Conservation (phyloP, 2,888 invertebrate species). For the Andrena hattorfiana region DNA sequence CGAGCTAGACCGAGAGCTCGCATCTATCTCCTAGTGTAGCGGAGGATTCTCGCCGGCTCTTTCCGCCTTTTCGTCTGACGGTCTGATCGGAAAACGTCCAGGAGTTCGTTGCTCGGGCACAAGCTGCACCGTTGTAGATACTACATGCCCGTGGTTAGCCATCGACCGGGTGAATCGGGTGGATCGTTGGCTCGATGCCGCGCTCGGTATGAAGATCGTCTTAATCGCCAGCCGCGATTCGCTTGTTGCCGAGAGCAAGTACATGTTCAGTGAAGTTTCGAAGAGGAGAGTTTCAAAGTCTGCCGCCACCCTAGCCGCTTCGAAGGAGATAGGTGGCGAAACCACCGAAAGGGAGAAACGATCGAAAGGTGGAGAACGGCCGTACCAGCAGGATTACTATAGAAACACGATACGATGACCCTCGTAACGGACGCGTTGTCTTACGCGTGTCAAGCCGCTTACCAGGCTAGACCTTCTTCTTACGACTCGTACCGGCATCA, state of each 20-base stretch:
- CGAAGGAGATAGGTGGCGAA: too few relatives aligned
- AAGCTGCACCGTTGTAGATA: too few relatives aligned
- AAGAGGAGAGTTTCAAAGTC: not conserved
- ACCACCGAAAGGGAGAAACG: not conserved
- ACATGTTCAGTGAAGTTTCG: not conserved
- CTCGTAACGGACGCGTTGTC: conserved; percentile 83
- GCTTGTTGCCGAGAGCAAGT: not conserved
- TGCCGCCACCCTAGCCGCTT: not conserved
- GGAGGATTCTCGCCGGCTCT: conserved; percentile 73
- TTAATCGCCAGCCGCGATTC: not conserved
- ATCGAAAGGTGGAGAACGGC: too few relatives aligned
- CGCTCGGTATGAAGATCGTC: conserved; percentile 15
- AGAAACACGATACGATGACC: conserved; percentile 81
- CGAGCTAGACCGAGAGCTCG: conserved; percentile 75
- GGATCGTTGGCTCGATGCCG: too few relatives aligned
- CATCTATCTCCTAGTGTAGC: conserved; percentile 80
- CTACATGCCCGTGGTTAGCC: too few relatives aligned
- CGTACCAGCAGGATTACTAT: too few relatives aligned
- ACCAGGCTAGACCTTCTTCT: conserved; percentile 77
- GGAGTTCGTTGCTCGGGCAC: too few relatives aligned
- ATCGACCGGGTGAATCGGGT: too few relatives aligned
- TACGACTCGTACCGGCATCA: conserved; percentile 78
- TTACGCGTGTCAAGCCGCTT: conserved; percentile 79
- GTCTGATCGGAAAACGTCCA: not conserved
- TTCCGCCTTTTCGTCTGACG: not conserved